A percentile compares a stretch with the other conserved stretches of the same genome.
These are phyloP conservation scores for Podocnemis expansa DNA, from an alignment of 2,113 vertebrate genomes.

Conservation along the genomic window DNA sequence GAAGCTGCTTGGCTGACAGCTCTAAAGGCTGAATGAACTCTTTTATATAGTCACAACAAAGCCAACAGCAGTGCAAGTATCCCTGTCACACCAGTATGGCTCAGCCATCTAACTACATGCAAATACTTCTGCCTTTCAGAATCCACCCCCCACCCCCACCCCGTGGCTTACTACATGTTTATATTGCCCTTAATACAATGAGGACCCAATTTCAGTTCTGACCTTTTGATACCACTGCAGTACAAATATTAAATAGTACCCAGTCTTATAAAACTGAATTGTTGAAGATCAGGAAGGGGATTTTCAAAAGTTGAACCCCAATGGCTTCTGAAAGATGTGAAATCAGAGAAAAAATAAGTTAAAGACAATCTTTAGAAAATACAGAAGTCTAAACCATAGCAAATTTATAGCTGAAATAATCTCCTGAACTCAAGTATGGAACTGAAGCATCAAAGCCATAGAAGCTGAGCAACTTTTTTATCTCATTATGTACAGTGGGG, in stretches of 20 bases:
- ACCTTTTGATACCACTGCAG: background rate
- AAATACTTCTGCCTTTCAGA: background rate
- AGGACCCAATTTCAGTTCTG: background rate
- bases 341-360: background rate
- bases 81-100: background rate
- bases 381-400: conserved; percentile 13
- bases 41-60: background rate
- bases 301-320: background rate
- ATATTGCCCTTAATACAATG: background rate
- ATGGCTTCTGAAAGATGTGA: background rate
- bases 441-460: conserved; percentile 25
- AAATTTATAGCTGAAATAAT: conserved; percentile 27
- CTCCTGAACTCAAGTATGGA: conserved; percentile 9
- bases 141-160: too few species aligned
- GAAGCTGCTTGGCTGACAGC: background rate
- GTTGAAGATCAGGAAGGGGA: background rate
- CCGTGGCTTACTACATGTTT: background rate
- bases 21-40: background rate
- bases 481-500: conserved; percentile 2
- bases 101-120: background rate
- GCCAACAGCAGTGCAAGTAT: background rate
- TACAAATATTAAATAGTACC: background rate
- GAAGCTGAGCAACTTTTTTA: background rate
- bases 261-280: background rate
- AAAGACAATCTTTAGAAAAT: background rate